These are phyloP conservation scores for Andrena dorsata DNA, from an alignment of 2,888 invertebrate genomes.

Conservation along the genomic window DNA sequence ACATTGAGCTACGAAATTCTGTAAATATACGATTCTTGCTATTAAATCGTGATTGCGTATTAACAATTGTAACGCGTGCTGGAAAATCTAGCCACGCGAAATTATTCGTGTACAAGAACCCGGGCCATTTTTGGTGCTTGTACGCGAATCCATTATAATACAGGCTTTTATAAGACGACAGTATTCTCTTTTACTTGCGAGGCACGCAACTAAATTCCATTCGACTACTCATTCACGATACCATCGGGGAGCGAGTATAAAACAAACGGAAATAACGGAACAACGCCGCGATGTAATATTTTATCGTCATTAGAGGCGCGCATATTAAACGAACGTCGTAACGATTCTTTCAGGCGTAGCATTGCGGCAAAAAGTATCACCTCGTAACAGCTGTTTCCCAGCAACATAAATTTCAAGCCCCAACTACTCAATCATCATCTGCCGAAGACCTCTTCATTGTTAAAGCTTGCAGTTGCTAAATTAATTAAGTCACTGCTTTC, in stretches of 20 bases:
- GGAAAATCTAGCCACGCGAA: too few species aligned
- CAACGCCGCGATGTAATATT: constrained; percentile 19
- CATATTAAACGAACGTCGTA: constrained; percentile 1
- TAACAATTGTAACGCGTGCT: neutral
- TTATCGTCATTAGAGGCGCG: neutral
- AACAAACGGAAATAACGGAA: constrained; percentile 36
- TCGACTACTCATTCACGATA: neutral
- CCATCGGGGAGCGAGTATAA: constrained; percentile 20
- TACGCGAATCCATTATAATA: neutral
- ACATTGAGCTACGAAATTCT: constrained; percentile 7
- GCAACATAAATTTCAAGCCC: neutral
- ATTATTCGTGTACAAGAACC: neutral
- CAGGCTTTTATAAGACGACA: neutral
- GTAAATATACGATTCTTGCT: constrained; percentile 14
- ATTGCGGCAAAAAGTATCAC: neutral
- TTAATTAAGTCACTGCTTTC: too few species aligned
- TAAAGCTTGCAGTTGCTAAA: too few species aligned
- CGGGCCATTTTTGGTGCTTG: neutral
- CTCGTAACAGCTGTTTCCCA: neutral
- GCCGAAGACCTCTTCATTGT: too few species aligned
- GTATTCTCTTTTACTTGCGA: neutral
- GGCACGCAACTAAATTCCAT: constrained; percentile 4
- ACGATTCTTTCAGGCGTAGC: neutral
- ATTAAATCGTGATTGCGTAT: neutral
- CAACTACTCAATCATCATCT: too few species aligned